A percentile compares a stretch with the other conserved stretches of the same genome.
Evolutionary conservation across 2,797 vertebrate species (phyloP).

Genomic region (Argyrosomus regius): DNA sequence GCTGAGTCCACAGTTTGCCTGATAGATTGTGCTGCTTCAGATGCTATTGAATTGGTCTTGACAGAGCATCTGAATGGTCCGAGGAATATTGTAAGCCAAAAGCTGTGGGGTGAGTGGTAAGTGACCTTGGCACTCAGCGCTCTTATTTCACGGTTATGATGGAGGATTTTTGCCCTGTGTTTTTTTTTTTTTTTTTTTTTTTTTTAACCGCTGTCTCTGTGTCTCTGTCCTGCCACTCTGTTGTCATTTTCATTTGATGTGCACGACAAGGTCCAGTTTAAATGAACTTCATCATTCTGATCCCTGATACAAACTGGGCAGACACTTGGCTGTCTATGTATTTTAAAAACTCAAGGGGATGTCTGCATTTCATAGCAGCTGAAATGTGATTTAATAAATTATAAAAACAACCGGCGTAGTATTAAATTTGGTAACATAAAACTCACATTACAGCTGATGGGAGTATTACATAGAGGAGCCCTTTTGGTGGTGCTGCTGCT

Average conservation of each 20-base stretch:
- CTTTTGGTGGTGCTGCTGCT: slow-evolving; percentile 1
- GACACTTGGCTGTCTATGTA: background rate
- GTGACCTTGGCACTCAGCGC: slow-evolving; percentile 60
- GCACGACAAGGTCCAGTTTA: slow-evolving; percentile 15
- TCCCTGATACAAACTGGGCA: slow-evolving; percentile 2
- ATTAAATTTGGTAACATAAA: background rate
- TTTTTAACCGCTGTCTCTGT: slow-evolving; percentile 9
- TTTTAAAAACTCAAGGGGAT: slow-evolving; percentile 1
- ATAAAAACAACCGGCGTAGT: background rate
- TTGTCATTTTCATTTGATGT: slow-evolving; percentile 48
- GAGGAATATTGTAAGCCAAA: slow-evolving; percentile 60
- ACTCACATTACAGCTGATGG: too few species aligned
- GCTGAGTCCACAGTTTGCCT: slow-evolving; percentile 80
- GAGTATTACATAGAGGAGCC: background rate
- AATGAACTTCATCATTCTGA: slow-evolving; percentile 22
- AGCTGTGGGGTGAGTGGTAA: slow-evolving; percentile 41
- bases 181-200: slow-evolving; percentile 13
- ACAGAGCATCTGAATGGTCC: slow-evolving; percentile 65
- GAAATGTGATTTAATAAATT: background rate
- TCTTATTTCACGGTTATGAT: slow-evolving; percentile 50
- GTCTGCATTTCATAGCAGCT: background rate
- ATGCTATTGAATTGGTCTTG: slow-evolving; percentile 74
- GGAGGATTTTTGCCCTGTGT: slow-evolving; percentile 23
- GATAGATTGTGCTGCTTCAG: slow-evolving; percentile 78
- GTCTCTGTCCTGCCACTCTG: slow-evolving; percentile 23